phyloP scores from a whole-genome alignment of 2,113 vertebrate genomes.

The Dendropsophus ebraccatus region DNA sequence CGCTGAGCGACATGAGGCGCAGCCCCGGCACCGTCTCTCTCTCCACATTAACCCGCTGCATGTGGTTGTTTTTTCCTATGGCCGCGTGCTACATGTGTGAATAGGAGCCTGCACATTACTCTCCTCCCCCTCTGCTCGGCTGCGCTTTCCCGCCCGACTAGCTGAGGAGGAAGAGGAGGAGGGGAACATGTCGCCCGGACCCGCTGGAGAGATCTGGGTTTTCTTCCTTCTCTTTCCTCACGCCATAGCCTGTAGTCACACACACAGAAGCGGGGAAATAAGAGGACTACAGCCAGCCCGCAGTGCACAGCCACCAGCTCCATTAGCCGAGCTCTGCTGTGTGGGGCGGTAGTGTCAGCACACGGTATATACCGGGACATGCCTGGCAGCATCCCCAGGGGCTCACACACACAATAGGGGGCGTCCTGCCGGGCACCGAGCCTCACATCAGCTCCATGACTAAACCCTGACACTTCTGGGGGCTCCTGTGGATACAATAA shows the following conservation, averaged over 20 bases:
- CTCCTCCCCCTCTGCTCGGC: slow-evolving; percentile 27
- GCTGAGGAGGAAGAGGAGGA: slow-evolving; percentile 28
- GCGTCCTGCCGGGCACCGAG: not conserved
- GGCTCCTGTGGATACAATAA: too few relatives aligned
- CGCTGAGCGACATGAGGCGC: not conserved
- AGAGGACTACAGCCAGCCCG: too few relatives aligned
- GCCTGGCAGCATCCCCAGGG: too few relatives aligned
- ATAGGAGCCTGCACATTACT: not conserved
- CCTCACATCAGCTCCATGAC: not conserved
- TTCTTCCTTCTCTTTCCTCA: not conserved
- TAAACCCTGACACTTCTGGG: too few relatives aligned
- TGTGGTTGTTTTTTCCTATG: not conserved
- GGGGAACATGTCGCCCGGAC: slow-evolving; percentile 46
- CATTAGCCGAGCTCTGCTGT: too few relatives aligned
- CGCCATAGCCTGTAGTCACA: too few relatives aligned
- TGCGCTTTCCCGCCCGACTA: slow-evolving; percentile 52
- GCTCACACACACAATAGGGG: not conserved
- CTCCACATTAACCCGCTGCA: not conserved
- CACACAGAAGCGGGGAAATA: too few relatives aligned
- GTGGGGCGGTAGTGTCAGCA: too few relatives aligned
- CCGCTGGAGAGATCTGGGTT: not conserved
- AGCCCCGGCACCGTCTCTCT: too few relatives aligned
- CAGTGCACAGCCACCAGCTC: not conserved
- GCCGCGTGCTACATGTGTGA: not conserved
- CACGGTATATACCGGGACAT: too few relatives aligned